Conservation (phyloP, 2,888 invertebrate species). For the Agrilus cyanescens region DNA sequence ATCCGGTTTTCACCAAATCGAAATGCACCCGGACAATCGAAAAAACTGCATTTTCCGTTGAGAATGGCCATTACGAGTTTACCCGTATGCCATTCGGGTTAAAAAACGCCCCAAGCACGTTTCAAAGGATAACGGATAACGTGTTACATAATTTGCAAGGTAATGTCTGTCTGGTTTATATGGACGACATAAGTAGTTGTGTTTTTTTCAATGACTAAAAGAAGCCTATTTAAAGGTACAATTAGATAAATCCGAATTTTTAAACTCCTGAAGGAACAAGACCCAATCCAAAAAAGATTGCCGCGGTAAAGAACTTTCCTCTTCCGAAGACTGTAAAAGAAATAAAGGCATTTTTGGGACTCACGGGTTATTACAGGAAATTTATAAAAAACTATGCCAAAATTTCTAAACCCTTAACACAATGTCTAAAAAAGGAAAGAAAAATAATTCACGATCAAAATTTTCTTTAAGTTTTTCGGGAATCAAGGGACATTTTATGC, state of each 20-base stretch:
- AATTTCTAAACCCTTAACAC: too few species aligned
- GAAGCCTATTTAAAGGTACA: too few species aligned
- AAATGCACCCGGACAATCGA: constrained; percentile 13
- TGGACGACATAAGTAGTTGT: constrained; percentile 21
- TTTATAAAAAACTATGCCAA: too few species aligned
- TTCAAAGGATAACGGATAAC: constrained; percentile 18
- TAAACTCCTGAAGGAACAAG: constrained; percentile 13
- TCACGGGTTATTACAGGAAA: too few species aligned
- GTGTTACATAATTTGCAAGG: constrained; percentile 15
- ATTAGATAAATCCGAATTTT: constrained; percentile 13
- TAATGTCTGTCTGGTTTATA: constrained; percentile 16
- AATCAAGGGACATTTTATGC: too few species aligned
- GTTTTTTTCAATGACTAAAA: constrained; percentile 21
- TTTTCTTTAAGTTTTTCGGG: too few species aligned
- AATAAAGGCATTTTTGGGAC: too few species aligned
- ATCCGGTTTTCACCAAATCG: too few species aligned
- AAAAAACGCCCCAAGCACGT: constrained; percentile 18
- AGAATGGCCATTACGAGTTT: too few species aligned
- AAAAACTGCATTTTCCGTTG: constrained; percentile 18
- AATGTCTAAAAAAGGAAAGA: too few species aligned
- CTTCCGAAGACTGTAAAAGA: constrained; percentile 6
- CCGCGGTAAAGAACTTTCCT: constrained; percentile 2
- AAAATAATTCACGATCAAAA: too few species aligned
- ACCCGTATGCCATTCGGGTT: constrained; percentile 21
- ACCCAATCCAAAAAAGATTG: constrained; percentile 10